These are phyloP conservation scores for Agrotis clavis DNA, from an alignment of 2,888 invertebrate genomes.

Conservation along the genomic window DNA sequence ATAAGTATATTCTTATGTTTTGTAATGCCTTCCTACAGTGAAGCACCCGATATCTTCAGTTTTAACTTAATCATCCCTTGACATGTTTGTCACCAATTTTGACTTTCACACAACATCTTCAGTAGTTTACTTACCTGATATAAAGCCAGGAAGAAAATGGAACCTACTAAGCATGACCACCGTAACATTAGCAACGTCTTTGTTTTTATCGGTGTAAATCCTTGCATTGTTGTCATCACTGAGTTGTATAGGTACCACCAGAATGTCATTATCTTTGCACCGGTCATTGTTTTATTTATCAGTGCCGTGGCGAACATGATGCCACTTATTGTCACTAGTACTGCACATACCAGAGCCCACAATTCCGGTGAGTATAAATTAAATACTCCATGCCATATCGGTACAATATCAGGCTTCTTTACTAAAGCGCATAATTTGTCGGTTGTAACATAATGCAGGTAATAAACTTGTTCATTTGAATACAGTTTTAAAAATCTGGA, in stretches of 20 bases:
- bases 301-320: slow-evolving; percentile 66
- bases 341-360: slow-evolving; percentile 53
- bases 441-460: slow-evolving; percentile 67
- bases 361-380: slow-evolving; percentile 45
- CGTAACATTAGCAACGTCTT: slow-evolving; percentile 65
- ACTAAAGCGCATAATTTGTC: slow-evolving; percentile 74
- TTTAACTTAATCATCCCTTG: no score
- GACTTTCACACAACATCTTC: not conserved
- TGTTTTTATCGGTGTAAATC: slow-evolving; percentile 66
- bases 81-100: not conserved
- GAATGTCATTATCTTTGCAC: slow-evolving; percentile 38
- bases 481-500: slow-evolving; percentile 77
- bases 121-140: slow-evolving; percentile 72
- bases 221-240: slow-evolving; percentile 67
- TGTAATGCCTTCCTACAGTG: no score
- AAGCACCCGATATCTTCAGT: no score
- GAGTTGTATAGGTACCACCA: slow-evolving; percentile 62
- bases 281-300: slow-evolving; percentile 43
- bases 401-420: slow-evolving; percentile 65
- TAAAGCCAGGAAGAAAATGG: slow-evolving; percentile 69
- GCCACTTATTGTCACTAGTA: slow-evolving; percentile 58
- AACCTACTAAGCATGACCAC: slow-evolving; percentile 69
- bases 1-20: no score
- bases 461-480: slow-evolving; percentile 62
- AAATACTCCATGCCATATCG: slow-evolving; percentile 75